Evolutionary conservation across 2,797 vertebrate species (phyloP).

Genomic region (Holocentrus rufus): DNA sequence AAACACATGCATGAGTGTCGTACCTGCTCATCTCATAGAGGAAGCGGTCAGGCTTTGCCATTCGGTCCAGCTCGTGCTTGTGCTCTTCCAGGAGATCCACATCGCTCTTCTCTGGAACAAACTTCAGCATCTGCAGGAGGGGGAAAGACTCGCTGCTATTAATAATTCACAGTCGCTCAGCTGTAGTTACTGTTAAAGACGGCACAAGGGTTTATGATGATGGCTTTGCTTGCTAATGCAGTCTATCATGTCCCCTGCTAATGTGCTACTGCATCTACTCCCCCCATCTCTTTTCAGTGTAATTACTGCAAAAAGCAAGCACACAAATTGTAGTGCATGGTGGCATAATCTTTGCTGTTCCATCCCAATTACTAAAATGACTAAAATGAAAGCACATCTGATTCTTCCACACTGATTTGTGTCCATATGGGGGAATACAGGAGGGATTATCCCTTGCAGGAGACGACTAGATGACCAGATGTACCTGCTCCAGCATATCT

Average conservation of each 20-base stretch:
- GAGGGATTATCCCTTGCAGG: not conserved
- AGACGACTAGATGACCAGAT: not conserved
- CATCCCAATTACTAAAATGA: not conserved
- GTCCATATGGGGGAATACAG: not conserved
- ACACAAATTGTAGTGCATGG: not conserved
- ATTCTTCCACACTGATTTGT: not conserved
- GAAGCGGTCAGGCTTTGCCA: slow-evolving; percentile 98
- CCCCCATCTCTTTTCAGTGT: not conserved
- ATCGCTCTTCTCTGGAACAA: slow-evolving; percentile 96
- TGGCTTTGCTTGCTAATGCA: not conserved
- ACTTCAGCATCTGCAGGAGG: slow-evolving; percentile 92
- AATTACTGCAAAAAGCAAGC: not conserved
- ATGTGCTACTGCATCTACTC: not conserved
- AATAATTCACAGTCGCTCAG: not conserved
- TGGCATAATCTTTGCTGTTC: not conserved
- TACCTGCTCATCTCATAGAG: slow-evolving; percentile 99
- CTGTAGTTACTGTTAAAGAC: not conserved
- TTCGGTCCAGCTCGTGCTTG: slow-evolving; percentile 96
- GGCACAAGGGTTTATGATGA: not conserved
- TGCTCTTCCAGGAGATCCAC: slow-evolving; percentile 97
- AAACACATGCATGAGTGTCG: not conserved
- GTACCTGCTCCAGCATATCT: slow-evolving; percentile 99
- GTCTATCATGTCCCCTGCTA: not conserved
- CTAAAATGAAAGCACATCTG: not conserved
- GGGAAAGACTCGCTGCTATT: not conserved